A percentile compares a stretch with the other conserved stretches of the same genome.
phyloP scores from a whole-genome alignment of 2,113 vertebrate species.

The Prochilodus magdalenae region DNA sequence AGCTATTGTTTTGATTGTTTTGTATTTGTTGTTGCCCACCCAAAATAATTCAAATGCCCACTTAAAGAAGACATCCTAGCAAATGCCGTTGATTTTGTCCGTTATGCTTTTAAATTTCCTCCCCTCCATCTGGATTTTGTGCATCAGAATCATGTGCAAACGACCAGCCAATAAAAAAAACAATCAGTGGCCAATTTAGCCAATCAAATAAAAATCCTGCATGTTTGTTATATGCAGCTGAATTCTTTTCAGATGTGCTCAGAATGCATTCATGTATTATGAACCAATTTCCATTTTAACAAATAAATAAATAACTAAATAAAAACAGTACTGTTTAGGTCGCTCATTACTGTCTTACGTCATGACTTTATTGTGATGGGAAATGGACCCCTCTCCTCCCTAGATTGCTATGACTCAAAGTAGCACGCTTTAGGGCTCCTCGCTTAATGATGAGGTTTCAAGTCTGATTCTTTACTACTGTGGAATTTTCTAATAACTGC shows the following conservation, averaged over 20 bases:
- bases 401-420: background rate
- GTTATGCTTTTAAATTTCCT: too few species aligned
- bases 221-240: background rate
- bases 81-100: too few species aligned
- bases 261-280: background rate
- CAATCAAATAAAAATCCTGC: too few species aligned
- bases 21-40: too few species aligned
- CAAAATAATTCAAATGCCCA: too few species aligned
- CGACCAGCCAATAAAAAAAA: too few species aligned
- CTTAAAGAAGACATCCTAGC: too few species aligned
- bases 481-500: conserved; percentile 31
- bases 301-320: too few species aligned
- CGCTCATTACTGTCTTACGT: background rate
- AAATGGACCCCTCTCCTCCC: background rate
- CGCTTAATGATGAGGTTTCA: background rate
- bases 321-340: background rate
- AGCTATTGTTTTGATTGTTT: too few species aligned
- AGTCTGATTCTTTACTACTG: conserved; percentile 3
- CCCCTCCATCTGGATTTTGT: too few species aligned
- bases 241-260: background rate
- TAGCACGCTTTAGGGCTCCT: background rate
- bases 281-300: background rate
- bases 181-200: too few species aligned
- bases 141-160: too few species aligned
- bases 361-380: background rate